phyloP scores from a whole-genome alignment of 2,113 vertebrate genomes.

The Megalops atlanticus region DNA sequence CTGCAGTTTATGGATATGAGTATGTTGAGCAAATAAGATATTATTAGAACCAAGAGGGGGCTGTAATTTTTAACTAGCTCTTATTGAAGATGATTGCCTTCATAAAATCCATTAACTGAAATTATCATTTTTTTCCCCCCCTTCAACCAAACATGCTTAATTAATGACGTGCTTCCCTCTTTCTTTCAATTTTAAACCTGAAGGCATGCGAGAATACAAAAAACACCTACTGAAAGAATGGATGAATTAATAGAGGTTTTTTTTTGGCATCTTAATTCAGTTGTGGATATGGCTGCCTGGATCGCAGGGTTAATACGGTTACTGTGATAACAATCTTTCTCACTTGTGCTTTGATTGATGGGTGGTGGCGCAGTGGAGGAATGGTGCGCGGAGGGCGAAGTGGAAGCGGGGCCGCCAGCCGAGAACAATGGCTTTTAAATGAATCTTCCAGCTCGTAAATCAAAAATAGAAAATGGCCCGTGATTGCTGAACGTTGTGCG shows the following conservation, averaged over 20 bases:
- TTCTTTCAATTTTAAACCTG: constrained; percentile 16
- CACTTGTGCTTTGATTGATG: constrained; percentile 68
- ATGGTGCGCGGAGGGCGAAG: constrained; percentile 31
- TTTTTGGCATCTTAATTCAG: constrained; percentile 54
- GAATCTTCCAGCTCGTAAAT: constrained; percentile 75
- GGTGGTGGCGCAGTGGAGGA: constrained; percentile 33
- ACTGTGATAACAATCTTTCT: constrained; percentile 71
- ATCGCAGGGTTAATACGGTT: constrained; percentile 71
- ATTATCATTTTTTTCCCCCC: constrained; percentile 51
- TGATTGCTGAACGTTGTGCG: constrained; percentile 69
- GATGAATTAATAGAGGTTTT: constrained; percentile 14
- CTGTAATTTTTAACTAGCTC: constrained; percentile 57
- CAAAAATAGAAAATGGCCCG: constrained; percentile 63
- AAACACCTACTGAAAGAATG: constrained; percentile 27
- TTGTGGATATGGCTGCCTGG: constrained; percentile 55
- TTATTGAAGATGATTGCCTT: constrained; percentile 73
- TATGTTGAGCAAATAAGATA: constrained; percentile 36
- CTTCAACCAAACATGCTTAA: constrained; percentile 65
- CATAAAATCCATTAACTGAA: constrained; percentile 72
- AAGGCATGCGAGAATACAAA: constrained; percentile 25
- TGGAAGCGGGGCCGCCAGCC: constrained; percentile 59
- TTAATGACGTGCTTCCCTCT: constrained; percentile 56
- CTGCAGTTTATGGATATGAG: constrained; percentile 44
- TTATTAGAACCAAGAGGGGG: constrained; percentile 34
- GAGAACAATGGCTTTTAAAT: constrained; percentile 79